Conservation (phyloP, 2,797 vertebrate genomes). For the Coluber constrictor region DNA sequence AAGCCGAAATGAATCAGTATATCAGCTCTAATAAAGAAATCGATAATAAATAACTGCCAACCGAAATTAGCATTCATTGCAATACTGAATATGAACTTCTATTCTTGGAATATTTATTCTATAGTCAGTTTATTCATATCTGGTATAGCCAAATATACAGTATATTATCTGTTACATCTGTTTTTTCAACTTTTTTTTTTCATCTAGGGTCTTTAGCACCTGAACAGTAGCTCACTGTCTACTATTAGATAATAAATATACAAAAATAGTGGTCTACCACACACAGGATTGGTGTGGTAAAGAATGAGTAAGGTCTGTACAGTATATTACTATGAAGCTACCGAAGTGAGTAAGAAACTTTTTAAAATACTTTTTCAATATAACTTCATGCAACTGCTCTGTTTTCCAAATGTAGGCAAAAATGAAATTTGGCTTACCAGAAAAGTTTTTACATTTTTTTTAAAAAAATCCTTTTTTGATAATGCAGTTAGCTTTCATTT, state of each 20-base stretch:
- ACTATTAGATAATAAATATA: neutral
- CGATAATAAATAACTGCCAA: neutral
- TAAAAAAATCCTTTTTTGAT: neutral
- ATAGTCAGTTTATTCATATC: neutral
- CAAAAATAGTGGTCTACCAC: neutral
- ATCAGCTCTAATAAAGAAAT: neutral
- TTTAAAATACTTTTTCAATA: neutral
- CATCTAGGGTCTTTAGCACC: neutral
- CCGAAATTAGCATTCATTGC: neutral
- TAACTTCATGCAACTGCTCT: neutral
- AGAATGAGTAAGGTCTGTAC: neutral
- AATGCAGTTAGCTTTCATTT: conserved; percentile 29
- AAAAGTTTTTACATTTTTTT: neutral
- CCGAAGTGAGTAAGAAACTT: neutral
- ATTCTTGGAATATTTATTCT: neutral
- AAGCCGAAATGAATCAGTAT: neutral
- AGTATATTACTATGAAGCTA: neutral
- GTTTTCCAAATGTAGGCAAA: neutral
- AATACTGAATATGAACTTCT: neutral
- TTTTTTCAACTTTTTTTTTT: neutral
- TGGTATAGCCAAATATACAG: neutral
- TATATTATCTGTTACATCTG: neutral
- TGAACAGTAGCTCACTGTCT: neutral
- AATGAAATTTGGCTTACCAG: neutral
- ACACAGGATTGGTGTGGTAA: neutral